Conservation (phyloP, 2,797 vertebrate species). For the Dendrocincla fuliginosa region DNA sequence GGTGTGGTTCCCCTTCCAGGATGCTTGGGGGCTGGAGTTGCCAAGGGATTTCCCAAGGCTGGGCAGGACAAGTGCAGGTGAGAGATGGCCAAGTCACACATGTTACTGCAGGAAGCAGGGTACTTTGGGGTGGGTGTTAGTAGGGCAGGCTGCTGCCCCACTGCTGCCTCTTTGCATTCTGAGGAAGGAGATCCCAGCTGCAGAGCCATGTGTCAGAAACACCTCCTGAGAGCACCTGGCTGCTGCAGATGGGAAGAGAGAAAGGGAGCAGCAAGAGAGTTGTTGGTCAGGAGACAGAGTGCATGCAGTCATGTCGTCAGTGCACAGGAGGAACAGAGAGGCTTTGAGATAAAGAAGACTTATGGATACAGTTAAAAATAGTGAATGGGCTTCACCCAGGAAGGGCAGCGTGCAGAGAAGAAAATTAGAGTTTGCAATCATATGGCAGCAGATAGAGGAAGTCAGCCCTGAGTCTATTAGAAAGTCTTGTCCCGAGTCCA, state of each 20-base stretch:
- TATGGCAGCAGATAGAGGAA: neutral
- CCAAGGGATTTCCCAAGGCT: neutral
- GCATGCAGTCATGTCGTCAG: neutral
- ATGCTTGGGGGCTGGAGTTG: neutral
- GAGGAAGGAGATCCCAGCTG: neutral
- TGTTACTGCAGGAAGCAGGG: neutral
- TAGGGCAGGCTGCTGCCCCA: neutral
- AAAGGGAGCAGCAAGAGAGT: neutral
- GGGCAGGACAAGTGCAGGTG: neutral
- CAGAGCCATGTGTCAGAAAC: neutral
- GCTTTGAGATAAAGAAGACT: neutral
- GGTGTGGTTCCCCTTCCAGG: neutral
- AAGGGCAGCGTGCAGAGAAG: neutral
- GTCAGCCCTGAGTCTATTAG: neutral
- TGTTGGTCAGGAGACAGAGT: neutral
- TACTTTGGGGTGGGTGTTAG: neutral
- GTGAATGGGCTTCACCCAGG: conserved; percentile 19
- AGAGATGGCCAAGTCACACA: neutral
- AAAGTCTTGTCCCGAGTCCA: neutral
- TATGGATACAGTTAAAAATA: neutral
- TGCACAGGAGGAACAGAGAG: neutral
- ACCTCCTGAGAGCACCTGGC: neutral
- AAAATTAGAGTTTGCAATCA: neutral
- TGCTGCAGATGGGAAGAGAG: neutral
- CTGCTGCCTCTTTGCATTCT: neutral